phyloP scores from a whole-genome alignment of 2,797 vertebrate species.

The Hypotaenidia philippensis region DNA sequence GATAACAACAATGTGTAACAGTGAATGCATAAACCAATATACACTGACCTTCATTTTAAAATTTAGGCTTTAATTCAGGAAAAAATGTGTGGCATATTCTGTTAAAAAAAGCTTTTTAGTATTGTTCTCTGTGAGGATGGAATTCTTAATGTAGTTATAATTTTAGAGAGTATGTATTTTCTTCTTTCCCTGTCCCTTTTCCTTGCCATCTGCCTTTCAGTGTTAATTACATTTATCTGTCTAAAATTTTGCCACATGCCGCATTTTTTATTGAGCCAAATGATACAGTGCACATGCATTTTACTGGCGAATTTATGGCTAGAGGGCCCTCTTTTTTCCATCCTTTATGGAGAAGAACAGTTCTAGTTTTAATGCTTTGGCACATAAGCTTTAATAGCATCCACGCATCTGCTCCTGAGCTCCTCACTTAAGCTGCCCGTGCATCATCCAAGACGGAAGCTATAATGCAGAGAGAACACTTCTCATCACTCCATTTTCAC shows the following conservation, averaged over 20 bases:
- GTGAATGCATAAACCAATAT: conserved; percentile 34
- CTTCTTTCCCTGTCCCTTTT: conserved; percentile 11
- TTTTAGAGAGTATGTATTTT: background rate
- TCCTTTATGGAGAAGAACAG: conserved; percentile 40
- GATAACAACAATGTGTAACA: conserved; percentile 21
- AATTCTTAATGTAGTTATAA: conserved; percentile 22
- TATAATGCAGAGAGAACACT: background rate
- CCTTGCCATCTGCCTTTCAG: conserved; percentile 59
- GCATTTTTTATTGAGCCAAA: conserved; percentile 56
- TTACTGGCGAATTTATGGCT: conserved; percentile 26
- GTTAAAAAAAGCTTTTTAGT: conserved; percentile 13
- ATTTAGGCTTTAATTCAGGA: background rate
- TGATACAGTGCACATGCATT: conserved; percentile 29
- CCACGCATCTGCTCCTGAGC: conserved; percentile 52
- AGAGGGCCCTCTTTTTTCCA: background rate
- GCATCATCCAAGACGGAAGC: background rate
- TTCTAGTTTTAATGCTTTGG: conserved; percentile 48
- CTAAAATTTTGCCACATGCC: conserved; percentile 66
- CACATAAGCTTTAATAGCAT: conserved; percentile 44
- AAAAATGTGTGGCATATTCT: background rate
- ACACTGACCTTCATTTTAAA: conserved; percentile 15
- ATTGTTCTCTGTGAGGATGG: background rate
- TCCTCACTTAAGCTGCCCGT: background rate
- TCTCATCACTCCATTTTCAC: background rate
- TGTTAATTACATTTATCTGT: conserved; percentile 66